Percentiles rank a stretch among this genome's conserved stretches.
These are phyloP conservation scores for Cenopis cana DNA, from an alignment of 2,888 invertebrate genomes.

Conservation along the genomic window DNA sequence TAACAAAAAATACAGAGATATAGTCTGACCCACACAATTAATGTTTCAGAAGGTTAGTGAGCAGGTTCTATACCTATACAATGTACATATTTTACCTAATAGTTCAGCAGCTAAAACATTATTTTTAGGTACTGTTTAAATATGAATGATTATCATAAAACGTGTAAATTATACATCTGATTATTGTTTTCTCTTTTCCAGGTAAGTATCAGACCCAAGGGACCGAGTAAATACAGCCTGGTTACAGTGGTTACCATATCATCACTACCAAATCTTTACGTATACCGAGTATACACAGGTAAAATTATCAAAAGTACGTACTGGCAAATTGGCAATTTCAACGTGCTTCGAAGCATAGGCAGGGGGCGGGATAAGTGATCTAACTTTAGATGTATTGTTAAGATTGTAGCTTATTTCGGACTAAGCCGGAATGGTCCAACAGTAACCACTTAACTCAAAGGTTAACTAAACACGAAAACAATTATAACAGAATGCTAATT, in stretches of 20 bases:
- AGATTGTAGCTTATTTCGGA: not conserved
- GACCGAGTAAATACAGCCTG: not conserved
- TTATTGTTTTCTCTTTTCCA: constrained; percentile 27
- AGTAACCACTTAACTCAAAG: constrained; percentile 7
- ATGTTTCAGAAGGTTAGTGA: no score
- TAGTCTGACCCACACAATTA: no score
- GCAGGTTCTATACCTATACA: no score
- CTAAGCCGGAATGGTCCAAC: not conserved
- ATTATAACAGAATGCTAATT: not conserved
- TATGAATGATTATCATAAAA: no score
- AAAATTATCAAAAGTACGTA: not conserved
- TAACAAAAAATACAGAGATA: not conserved
- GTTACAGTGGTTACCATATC: no score
- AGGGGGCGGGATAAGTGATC: not conserved
- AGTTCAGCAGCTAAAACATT: no score
- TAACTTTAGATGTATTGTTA: not conserved
- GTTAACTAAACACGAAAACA: constrained; percentile 11
- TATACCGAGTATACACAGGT: not conserved
- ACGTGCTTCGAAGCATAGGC: not conserved
- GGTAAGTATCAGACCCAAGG: constrained; percentile 36
- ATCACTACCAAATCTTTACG: not conserved
- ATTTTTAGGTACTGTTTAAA: no score
- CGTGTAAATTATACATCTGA: not conserved
- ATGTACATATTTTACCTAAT: no score
- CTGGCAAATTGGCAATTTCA: not conserved